Evolutionary conservation across 2,797 vertebrate genomes (phyloP).

Genomic region (Crocodylus rhombifer): DNA sequence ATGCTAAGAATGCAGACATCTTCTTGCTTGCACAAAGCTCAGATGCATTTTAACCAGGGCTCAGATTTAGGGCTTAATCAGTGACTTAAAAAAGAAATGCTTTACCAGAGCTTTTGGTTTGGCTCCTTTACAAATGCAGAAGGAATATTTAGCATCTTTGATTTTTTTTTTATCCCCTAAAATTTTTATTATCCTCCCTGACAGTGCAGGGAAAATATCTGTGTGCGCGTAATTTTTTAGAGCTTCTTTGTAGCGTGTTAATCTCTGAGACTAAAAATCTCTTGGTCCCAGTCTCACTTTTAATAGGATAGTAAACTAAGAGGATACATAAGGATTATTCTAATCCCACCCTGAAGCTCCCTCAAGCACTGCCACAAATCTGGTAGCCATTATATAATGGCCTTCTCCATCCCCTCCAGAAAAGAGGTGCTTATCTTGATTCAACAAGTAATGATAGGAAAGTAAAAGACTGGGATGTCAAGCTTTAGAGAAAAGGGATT

Average conservation of each 20-base stretch:
- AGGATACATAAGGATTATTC: conserved; percentile 57
- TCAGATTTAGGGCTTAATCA: not conserved
- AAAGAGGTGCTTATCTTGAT: conserved; percentile 68
- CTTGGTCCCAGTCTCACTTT: conserved; percentile 52
- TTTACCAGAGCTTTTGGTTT: conserved; percentile 33
- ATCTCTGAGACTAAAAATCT: conserved; percentile 17
- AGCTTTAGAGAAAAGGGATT: conserved; percentile 29
- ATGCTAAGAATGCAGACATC: not conserved
- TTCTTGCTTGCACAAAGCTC: not conserved
- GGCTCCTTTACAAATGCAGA: conserved; percentile 27
- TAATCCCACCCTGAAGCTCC: conserved; percentile 65
- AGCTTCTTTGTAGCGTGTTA: conserved; percentile 47
- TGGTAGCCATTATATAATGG: conserved; percentile 30
- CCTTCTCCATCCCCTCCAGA: conserved; percentile 48
- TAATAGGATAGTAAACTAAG: conserved; percentile 65
- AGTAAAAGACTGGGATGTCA: conserved; percentile 44
- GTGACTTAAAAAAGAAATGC: conserved; percentile 27
- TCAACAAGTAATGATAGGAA: conserved; percentile 54
- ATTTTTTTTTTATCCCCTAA: conserved; percentile 20
- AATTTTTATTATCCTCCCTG: conserved; percentile 23
- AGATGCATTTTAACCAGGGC: conserved; percentile 38
- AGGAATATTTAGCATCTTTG: not conserved
- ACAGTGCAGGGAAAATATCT: conserved; percentile 32
- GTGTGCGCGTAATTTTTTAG: conserved; percentile 20
- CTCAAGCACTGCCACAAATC: conserved; percentile 30